A percentile compares a stretch with the other conserved stretches of the same genome.
Evolutionary conservation across 2,113 vertebrate genomes (phyloP).

Genomic region (Butastur rufipennis): DNA sequence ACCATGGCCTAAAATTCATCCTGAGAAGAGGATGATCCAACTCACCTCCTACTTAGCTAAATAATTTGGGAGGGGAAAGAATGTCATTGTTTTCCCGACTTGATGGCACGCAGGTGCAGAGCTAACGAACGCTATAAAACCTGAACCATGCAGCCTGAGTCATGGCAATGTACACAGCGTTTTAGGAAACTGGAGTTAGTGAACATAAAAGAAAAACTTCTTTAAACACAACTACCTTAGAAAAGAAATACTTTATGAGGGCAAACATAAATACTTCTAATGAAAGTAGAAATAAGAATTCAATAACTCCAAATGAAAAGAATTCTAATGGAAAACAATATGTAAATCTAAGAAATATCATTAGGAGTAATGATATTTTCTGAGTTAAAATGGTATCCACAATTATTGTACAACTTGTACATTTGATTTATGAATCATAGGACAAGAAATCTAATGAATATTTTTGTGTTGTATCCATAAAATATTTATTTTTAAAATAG

Average conservation of each 20-base stretch:
- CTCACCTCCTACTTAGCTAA: background rate
- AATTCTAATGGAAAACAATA: background rate
- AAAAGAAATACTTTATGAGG: conserved; percentile 49
- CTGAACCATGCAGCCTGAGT: background rate
- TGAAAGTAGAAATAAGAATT: conserved; percentile 13
- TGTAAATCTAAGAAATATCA: background rate
- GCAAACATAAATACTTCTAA: conserved; percentile 26
- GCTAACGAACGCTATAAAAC: background rate
- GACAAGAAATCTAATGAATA: background rate
- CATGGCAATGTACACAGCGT: background rate
- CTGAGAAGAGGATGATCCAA: background rate
- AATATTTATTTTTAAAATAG: background rate
- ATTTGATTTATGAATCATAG: background rate
- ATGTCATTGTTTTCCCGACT: background rate
- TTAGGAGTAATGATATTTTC: background rate
- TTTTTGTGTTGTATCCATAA: background rate
- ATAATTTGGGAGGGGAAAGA: background rate
- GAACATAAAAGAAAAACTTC: conserved; percentile 51
- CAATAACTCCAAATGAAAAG: background rate
- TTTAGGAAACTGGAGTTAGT: conserved; percentile 26
- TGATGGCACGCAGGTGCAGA: background rate
- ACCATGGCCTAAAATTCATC: background rate
- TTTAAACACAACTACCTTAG: conserved; percentile 47
- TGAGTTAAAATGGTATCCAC: background rate
- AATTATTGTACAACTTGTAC: background rate